Evolutionary conservation across 2,797 vertebrate species (phyloP).

Genomic region (Myoxocephalus aenaeus): DNA sequence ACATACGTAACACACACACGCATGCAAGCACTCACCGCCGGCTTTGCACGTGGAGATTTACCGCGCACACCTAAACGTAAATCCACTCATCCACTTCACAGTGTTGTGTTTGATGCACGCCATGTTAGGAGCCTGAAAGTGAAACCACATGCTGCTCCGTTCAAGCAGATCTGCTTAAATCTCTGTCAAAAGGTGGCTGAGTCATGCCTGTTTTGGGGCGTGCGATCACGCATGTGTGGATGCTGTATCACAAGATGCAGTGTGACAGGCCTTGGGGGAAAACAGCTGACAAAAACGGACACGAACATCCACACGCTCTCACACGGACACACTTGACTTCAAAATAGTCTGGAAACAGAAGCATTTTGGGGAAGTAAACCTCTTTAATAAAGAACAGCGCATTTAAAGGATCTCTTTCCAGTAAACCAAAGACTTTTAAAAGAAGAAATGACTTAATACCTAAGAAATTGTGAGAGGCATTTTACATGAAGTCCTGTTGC

Average conservation of each 20-base stretch:
- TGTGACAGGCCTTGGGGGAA: slow-evolving; percentile 38
- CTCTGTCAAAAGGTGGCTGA: slow-evolving; percentile 66
- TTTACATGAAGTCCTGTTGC: slow-evolving; percentile 2
- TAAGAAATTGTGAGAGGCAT: neutral
- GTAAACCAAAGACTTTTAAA: slow-evolving; percentile 5
- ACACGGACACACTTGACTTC: slow-evolving; percentile 17
- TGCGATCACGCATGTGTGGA: slow-evolving; percentile 53
- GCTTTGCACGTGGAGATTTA: slow-evolving; percentile 36
- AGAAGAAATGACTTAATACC: neutral
- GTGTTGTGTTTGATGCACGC: slow-evolving; percentile 57
- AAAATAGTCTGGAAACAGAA: slow-evolving; percentile 34
- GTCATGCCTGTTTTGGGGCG: slow-evolving; percentile 49
- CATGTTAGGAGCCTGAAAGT: slow-evolving; percentile 53
- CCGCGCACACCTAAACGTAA: slow-evolving; percentile 57
- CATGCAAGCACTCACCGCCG: slow-evolving; percentile 23
- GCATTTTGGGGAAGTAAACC: slow-evolving; percentile 52
- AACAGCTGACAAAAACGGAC: slow-evolving; percentile 59
- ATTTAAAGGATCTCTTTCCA: neutral
- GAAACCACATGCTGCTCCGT: slow-evolving; percentile 65
- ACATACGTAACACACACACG: neutral
- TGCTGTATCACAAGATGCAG: slow-evolving; percentile 64
- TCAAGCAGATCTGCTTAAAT: slow-evolving; percentile 60
- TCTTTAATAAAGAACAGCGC: neutral
- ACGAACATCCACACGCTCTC: slow-evolving; percentile 27
- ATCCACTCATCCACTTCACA: slow-evolving; percentile 55